Base-by-base conservation (phyloP, 2,888 invertebrate species). In the Gonocerus acuteangulatus region DNA sequence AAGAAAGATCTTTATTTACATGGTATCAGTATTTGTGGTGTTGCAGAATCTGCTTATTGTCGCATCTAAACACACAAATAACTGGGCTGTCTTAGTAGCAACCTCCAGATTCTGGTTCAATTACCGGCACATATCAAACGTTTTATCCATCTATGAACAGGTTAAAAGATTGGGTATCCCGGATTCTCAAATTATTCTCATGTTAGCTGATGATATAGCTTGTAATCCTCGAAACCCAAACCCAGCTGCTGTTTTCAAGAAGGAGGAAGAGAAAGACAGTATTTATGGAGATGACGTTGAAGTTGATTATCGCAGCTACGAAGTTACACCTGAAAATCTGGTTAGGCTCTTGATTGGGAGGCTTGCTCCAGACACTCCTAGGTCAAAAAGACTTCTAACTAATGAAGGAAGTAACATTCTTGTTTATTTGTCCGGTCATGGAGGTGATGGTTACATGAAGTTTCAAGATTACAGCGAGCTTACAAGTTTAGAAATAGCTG, bases 201-300 rank as follows among this genome's bases (percentile, higher is more conserved):
- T 99, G 99, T 86, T 99, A 67, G 97, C 99, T 1, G 99, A 99
- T 75, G 97, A 99, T 72, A 97, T 99, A 95, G 97, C 99, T 0
- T 99, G 99, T 72, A 99, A 99, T 77, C 87, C 96, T 0, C 79
- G 99, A 66, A 99, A 99, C 77, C 97, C 99, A 0, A 80, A 94
- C 11, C 97, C 99, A 2, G 97, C 94, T 0, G 95, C 95, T 1
- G 95, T 99, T 13, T 99, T 93, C 74, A 99, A 99, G 73, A 96
- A 97, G 76, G 94, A 94, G 16, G 90, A 95, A 74, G 93, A 97
- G 73, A 92, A 95, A 72, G 95, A 96, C 57, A 97, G 99, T 78
- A 95, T 99, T 0, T 99, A 99, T 74, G 97, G 97, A 45, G 95
- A 96, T 76, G 97, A 99, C 79, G 95, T 99, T 3, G 97, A 99